Evolutionary conservation across 1,140 invertebrate species (phyloP), one percentile per base, ranked within the genome.

Genomic region (Acromyrmex charruanus): DNA sequence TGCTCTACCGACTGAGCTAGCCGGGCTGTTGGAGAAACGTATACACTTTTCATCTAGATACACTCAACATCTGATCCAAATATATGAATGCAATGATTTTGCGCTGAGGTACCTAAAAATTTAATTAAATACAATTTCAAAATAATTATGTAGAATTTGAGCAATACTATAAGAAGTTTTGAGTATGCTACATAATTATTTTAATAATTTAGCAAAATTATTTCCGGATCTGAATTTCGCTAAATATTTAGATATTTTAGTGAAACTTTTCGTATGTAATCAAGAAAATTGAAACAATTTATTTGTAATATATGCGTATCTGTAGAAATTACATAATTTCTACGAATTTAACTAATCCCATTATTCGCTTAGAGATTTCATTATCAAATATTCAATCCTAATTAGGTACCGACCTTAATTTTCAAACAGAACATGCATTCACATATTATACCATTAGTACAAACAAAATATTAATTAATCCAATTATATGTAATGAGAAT

Each of bases 1-100:
- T 98, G 97, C 97, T 98, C 97, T 98, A 98, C 97, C 97, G 97
- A 98, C 97, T 97, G 97, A 97, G 97, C 97, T 97, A 97, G 97
- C 97, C 97, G 97, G 97, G 97, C 97, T 51, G 39, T 44, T 28
- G 16, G 0, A 58, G 0, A 0, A 3, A 16, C 0, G 21, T 16
- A 21, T 21, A 0, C 2, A 1, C 0, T 58, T 12, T 58, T 71
- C 10, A 12, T 6, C 39, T 0, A 14, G n/a, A 39, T 39, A 58
- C 0, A 58, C 0, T 10, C 9, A 10, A 9, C 0, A 25, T 12
- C 3, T 68, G 3, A 69, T 55, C 0, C 0, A 39, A 55, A 69
- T 25, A n/a, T 0, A 39, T 18, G 9, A 14, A 28, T 18, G 6
- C 7, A 28, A 44, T 61, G 6, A 69, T 25, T 69, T 69, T 7